Percentiles rank a stretch among this genome's conserved stretches.
These are phyloP conservation scores for Leptestheria dahalacensis DNA, from an alignment of 1,140 invertebrate genomes.

Conservation along the genomic window DNA sequence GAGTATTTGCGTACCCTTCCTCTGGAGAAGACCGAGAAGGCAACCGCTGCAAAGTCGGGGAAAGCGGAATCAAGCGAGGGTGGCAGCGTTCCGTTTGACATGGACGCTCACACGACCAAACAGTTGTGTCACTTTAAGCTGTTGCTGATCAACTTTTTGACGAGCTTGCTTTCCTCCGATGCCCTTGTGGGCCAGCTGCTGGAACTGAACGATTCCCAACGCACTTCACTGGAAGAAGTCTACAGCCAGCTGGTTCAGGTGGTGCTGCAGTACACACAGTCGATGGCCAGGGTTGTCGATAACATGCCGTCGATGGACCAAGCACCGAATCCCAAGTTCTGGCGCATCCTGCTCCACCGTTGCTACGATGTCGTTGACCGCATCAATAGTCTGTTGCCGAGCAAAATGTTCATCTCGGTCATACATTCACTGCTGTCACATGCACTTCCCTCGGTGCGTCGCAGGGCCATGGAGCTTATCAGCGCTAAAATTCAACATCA, in stretches of 20 bases:
- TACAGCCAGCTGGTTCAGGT: constrained; percentile 52
- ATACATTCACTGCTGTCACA: constrained; percentile 36
- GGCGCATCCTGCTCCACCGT: constrained; percentile 58
- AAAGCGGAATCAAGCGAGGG: not conserved
- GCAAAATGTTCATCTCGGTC: constrained; percentile 57
- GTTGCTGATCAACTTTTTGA: constrained; percentile 50
- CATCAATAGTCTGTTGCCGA: constrained; percentile 56
- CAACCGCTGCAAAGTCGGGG: not conserved
- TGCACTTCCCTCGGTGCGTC: constrained; percentile 46
- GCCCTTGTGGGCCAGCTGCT: constrained; percentile 49
- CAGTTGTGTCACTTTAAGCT: constrained; percentile 71
- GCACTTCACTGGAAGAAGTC: constrained; percentile 34
- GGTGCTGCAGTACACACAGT: constrained; percentile 47
- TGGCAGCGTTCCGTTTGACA: constrained; percentile 35
- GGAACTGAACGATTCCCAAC: constrained; percentile 30
- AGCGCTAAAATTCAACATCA: constrained; percentile 57
- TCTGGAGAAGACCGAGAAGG: constrained; percentile 37
- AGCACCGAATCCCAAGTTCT: constrained; percentile 51
- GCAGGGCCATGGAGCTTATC: constrained; percentile 67
- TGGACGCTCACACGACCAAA: constrained; percentile 45
- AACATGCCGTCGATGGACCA: constrained; percentile 14
- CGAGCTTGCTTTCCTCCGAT: constrained; percentile 42
- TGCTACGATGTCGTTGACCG: constrained; percentile 44
- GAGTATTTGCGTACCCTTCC: constrained; percentile 48
- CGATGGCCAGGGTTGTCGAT: constrained; percentile 36